phyloP scores from a whole-genome alignment of 1,140 invertebrate genomes.

The Manduca sexta region DNA sequence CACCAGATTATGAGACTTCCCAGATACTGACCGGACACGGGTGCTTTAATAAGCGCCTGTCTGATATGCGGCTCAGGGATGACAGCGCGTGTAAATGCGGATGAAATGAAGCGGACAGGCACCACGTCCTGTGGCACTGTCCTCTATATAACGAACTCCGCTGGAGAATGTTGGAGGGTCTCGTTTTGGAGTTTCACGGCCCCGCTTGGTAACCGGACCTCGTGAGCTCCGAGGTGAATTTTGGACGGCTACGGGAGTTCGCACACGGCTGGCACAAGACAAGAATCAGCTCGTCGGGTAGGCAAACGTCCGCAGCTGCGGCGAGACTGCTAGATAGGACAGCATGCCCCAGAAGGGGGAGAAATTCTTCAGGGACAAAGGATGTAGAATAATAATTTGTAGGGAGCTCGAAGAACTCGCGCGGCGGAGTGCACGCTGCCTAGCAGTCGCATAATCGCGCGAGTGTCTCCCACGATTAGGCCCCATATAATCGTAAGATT shows the following conservation, averaged over 20 bases:
- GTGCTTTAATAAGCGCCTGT: conserved; percentile 10
- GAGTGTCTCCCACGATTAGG: too few species aligned
- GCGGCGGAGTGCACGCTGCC: too few species aligned
- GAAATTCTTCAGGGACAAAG: neutral
- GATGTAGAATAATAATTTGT: neutral
- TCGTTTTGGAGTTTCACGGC: too few species aligned
- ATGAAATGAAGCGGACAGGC: neutral
- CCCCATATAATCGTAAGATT: too few species aligned
- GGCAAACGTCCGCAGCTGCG: too few species aligned
- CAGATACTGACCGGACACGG: conserved; percentile 16
- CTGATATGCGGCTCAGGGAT: conserved; percentile 5
- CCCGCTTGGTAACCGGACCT: neutral
- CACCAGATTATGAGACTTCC: conserved; percentile 11
- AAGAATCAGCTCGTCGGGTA: too few species aligned
- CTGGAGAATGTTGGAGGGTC: too few species aligned
- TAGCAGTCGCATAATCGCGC: too few species aligned
- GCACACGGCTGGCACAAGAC: neutral
- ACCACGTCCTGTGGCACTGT: conserved; percentile 9
- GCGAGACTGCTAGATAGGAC: too few species aligned
- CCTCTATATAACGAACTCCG: too few species aligned
- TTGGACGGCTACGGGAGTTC: too few species aligned
- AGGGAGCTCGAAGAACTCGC: neutral
- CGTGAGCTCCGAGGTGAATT: neutral
- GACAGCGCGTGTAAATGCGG: conserved; percentile 6
- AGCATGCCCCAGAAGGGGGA: neutral